phyloP scores from a whole-genome alignment of 2,113 vertebrate genomes.

The Butastur rufipennis region DNA sequence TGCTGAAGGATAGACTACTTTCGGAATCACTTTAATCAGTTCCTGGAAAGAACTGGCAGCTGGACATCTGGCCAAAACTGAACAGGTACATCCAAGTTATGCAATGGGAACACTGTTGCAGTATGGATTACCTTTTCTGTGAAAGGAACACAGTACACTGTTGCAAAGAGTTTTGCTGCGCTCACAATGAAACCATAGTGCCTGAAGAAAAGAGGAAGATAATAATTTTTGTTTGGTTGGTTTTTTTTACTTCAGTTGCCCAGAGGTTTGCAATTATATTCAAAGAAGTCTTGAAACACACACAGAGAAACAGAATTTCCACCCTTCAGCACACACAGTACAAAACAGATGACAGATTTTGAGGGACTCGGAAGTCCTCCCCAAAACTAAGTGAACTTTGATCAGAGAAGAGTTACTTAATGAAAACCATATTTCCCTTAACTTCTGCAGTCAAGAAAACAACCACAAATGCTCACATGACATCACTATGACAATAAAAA shows the following conservation, averaged over 20 bases:
- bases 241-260: background rate
- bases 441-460: background rate
- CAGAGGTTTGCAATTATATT: background rate
- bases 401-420: background rate
- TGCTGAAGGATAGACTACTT: background rate
- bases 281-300: background rate
- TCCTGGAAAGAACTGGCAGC: background rate
- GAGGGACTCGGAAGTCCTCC: background rate
- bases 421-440: background rate
- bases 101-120: rapidly evolving
- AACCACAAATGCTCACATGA: background rate
- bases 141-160: slow-evolving; percentile 86
- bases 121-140: slow-evolving; percentile 77
- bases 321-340: background rate
- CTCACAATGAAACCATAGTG: slow-evolving; percentile 91
- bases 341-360: background rate
- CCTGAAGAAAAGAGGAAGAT: slow-evolving; percentile 71
- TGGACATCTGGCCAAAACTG: background rate
- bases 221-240: background rate
- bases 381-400: background rate
- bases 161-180: slow-evolving; percentile 87
- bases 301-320: background rate
- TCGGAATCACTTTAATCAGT: background rate
- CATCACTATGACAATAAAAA: background rate
- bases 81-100: background rate